Conservation (phyloP, 2,113 vertebrate species). For the Pseudopodoces humilis region DNA sequence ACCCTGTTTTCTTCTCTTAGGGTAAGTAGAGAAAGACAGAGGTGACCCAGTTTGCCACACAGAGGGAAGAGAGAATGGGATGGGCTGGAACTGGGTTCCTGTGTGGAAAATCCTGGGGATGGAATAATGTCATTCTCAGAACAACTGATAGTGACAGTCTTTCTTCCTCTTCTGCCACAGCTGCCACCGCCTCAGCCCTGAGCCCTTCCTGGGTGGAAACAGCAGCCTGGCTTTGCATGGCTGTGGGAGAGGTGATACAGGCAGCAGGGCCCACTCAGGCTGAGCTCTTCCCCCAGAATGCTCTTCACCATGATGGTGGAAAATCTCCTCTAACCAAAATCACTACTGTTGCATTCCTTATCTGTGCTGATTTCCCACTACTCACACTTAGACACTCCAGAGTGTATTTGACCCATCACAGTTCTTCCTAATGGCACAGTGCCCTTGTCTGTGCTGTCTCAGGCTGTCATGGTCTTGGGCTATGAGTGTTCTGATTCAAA, state of each 20-base stretch:
- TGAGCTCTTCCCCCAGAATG: background rate
- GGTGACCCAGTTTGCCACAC: background rate
- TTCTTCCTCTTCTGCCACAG: background rate
- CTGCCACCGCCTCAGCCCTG: background rate
- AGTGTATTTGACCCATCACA: background rate
- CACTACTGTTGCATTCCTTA: background rate
- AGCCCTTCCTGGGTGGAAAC: background rate
- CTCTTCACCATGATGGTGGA: background rate
- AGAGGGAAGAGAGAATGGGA: background rate
- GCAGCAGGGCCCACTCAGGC: fast-evolving
- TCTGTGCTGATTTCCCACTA: fast-evolving
- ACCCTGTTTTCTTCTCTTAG: background rate
- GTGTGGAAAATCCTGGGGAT: background rate
- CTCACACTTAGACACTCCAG: background rate
- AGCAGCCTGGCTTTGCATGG: background rate
- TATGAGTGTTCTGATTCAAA: background rate
- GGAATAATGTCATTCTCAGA: background rate
- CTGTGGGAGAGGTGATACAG: background rate
- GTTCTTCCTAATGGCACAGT: background rate
- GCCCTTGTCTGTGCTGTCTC: background rate
- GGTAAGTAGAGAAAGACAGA: background rate
- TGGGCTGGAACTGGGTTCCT: background rate
- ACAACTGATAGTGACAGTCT: background rate
- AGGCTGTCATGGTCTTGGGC: background rate
- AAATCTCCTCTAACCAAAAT: background rate